Evolutionary conservation across 2,888 invertebrate species (phyloP), one percentile per base, ranked within the genome.

Genomic region (Dryomyza anilis): DNA sequence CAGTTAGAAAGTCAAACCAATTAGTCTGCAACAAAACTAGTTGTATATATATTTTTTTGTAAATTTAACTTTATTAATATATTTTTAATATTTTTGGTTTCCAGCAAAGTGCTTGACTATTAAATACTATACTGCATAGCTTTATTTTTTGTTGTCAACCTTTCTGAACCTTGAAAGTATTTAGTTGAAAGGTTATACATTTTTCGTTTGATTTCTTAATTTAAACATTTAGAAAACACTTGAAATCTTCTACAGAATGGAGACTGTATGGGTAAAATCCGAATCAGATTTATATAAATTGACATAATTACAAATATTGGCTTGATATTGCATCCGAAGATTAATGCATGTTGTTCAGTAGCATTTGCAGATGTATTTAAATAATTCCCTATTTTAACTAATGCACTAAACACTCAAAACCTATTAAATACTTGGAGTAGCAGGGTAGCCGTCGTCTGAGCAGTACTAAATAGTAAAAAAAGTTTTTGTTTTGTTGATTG

Each of bases 1-100:
- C 43, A 61, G 53, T 43, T 53, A 61, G 43, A 61, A 59, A 48
- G 33, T 59, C 29, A 46, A 59, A 48, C n/a, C 23, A 33, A 30
- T 57, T 2, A 12, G 21, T 53, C 55, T 30, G 4, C 4, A 55
- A 36, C 2, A 7, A 16, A 16, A 16, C 23, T 21, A 55, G 10
- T 55, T 55, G 3, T 7, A 36, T 36, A 39, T 19, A 14, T 2
- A 36, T 53, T 3, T 3, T 8, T 30, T 29, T 46, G 16, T 19
- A 33, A 21, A 36, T 39, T 27, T 14, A 16, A 25, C 25, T 50
- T 6, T 55, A 14, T 7, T 36, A 25, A 12, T 10, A 36, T 10
- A 55, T 21, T 23, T 30, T 33, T 33, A 23, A 16, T 21, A 21
- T 33, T 55, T 55, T 21, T 21, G 8, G 19, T 55, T 33, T 16